A percentile compares a stretch with the other conserved stretches of the same genome.
phyloP scores from a whole-genome alignment of 2,888 invertebrate species.

The Nemapogon koenigi region DNA sequence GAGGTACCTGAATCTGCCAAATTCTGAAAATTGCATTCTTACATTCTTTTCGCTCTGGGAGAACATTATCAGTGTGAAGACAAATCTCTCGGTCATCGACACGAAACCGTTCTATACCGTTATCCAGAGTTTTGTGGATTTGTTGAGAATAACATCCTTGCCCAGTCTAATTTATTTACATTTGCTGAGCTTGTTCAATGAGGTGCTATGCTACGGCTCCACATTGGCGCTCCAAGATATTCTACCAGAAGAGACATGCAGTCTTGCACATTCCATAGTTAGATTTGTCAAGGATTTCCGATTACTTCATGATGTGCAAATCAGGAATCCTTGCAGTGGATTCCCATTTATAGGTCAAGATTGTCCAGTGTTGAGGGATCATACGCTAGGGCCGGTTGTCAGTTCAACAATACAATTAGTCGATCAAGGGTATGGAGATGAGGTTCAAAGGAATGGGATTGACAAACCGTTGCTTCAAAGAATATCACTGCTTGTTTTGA shows the following conservation, averaged over 20 bases:
- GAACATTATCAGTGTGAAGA: slow-evolving; percentile 88
- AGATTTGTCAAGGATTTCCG: slow-evolving; percentile 86
- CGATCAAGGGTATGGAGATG: slow-evolving; percentile 52
- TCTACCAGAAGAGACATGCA: slow-evolving; percentile 87
- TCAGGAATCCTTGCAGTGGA: slow-evolving; percentile 46
- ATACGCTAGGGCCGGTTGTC: slow-evolving; percentile 40
- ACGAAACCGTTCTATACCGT: slow-evolving; percentile 89
- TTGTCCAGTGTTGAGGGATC: slow-evolving; percentile 40
- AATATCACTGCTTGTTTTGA: slow-evolving; percentile 84
- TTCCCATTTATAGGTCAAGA: slow-evolving; percentile 54
- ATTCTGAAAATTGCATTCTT: slow-evolving; percentile 74
- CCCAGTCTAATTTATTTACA: slow-evolving; percentile 86
- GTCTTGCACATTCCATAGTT: slow-evolving; percentile 84
- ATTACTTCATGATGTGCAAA: slow-evolving; percentile 66
- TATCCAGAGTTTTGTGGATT: slow-evolving; percentile 78
- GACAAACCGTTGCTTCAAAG: slow-evolving; percentile 85
- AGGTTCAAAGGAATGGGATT: slow-evolving; percentile 58
- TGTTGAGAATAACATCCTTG: slow-evolving; percentile 72
- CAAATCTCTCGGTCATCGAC: slow-evolving; percentile 87
- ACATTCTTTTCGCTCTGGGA: slow-evolving; percentile 90
- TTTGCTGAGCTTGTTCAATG: slow-evolving; percentile 84
- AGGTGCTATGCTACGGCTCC: slow-evolving; percentile 90
- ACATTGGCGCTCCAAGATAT: slow-evolving; percentile 88
- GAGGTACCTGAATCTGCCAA: slow-evolving; percentile 62
- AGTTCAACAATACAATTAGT: slow-evolving; percentile 47